phyloP scores from a whole-genome alignment of 2,888 invertebrate species.

The Oxystoma pomonae region DNA sequence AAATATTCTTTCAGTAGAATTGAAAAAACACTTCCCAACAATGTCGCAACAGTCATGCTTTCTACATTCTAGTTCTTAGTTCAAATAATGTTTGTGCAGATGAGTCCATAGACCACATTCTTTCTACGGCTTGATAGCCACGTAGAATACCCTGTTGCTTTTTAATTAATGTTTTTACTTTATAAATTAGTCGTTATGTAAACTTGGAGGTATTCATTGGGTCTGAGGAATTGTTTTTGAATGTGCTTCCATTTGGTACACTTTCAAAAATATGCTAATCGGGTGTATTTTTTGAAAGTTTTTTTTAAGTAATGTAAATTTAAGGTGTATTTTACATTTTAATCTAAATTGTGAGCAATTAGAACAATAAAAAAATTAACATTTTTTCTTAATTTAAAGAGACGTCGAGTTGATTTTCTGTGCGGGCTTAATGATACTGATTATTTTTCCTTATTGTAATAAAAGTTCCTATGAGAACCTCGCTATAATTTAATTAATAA shows the following conservation, averaged over 20 bases:
- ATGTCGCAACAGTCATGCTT: neutral
- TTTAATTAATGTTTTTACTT: neutral
- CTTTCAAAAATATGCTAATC: neutral
- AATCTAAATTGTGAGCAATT: neutral
- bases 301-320: neutral
- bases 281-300: neutral
- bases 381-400: neutral
- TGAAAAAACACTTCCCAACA: neutral
- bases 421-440: neutral
- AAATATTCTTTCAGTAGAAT: neutral
- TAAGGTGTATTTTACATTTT: neutral
- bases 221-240: neutral
- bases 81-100: neutral
- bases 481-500: slow-evolving; percentile 9
- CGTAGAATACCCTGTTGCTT: neutral
- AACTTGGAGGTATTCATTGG: neutral
- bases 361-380: neutral
- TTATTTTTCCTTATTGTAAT: slow-evolving; percentile 1
- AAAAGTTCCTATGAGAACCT: slow-evolving; percentile 2
- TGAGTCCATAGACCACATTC: neutral
- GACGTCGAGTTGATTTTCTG: neutral
- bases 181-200: neutral
- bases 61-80: neutral
- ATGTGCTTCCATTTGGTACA: no score
- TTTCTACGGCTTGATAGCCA: neutral